Conservation (phyloP, 1,140 invertebrate species). For the Thalassaphorura encarpata region DNA sequence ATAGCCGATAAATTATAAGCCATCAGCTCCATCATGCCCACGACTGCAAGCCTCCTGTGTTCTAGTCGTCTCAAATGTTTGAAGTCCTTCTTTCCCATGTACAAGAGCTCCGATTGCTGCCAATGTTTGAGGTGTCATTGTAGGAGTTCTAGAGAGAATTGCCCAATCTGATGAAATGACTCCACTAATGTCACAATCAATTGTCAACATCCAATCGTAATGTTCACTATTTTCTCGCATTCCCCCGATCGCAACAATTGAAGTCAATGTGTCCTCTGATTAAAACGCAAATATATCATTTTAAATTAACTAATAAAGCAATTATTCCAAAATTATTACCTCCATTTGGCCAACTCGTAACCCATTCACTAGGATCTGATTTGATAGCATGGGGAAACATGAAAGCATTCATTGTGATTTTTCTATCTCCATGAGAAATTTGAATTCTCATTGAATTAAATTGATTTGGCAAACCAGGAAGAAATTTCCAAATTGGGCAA, state of each 20-base stretch:
- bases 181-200: slow-evolving; percentile 1
- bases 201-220: slow-evolving; percentile 3
- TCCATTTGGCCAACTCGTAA: slow-evolving; percentile 3
- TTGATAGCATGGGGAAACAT: background rate
- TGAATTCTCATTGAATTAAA: background rate
- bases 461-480: background rate
- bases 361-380: background rate
- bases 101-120: background rate
- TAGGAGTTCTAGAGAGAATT: background rate
- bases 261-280: slow-evolving; percentile 4
- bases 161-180: background rate
- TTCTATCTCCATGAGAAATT: background rate
- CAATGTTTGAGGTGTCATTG: background rate
- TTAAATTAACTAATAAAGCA: background rate
- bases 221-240: background rate
- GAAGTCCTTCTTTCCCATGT: background rate
- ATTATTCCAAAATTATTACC: background rate
- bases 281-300: background rate
- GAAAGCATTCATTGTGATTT: background rate
- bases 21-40: too few species aligned
- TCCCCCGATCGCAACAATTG: background rate
- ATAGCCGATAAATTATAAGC: too few species aligned
- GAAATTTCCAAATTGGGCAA: background rate
- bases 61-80: too few species aligned
- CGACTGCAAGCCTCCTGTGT: too few species aligned